Conservation (phyloP, 1,140 invertebrate genomes). For the Caenorhabditis brenneri region DNA sequence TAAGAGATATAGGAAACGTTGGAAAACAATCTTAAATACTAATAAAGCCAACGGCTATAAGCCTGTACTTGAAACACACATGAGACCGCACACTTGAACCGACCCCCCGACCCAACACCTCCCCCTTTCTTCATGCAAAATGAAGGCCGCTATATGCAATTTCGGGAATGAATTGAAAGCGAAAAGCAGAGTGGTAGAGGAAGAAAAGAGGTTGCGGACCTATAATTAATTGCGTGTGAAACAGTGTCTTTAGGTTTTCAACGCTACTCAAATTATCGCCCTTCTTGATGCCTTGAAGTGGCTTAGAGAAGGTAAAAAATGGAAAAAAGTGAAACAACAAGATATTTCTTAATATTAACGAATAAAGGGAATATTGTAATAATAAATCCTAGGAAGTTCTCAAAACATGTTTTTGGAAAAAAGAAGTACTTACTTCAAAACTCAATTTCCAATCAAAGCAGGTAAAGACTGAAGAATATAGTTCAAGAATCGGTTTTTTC, state of each 20-base stretch:
- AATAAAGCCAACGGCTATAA: constrained; percentile 30
- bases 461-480: too few relatives aligned
- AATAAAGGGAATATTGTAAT: too few relatives aligned
- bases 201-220: constrained; percentile 25
- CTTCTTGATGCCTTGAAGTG: background rate
- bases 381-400: too few relatives aligned
- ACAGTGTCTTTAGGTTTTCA: constrained; percentile 1
- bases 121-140: background rate
- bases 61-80: constrained; percentile 39
- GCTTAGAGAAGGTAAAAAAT: background rate
- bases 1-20: background rate
- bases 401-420: too few relatives aligned
- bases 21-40: constrained; percentile 32
- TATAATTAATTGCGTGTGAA: constrained; percentile 43
- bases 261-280: constrained; percentile 30
- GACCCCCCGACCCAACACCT: constrained; percentile 3
- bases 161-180: constrained; percentile 35
- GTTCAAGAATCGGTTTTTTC: too few relatives aligned
- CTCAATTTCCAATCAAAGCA: too few relatives aligned
- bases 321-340: background rate
- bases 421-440: too few relatives aligned
- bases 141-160: constrained; percentile 41
- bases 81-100: constrained; percentile 39
- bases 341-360: too few relatives aligned
- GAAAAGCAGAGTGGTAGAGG: background rate